These are phyloP conservation scores for Chirona hameri DNA, from an alignment of 2,888 invertebrate species.

Conservation along the genomic window DNA sequence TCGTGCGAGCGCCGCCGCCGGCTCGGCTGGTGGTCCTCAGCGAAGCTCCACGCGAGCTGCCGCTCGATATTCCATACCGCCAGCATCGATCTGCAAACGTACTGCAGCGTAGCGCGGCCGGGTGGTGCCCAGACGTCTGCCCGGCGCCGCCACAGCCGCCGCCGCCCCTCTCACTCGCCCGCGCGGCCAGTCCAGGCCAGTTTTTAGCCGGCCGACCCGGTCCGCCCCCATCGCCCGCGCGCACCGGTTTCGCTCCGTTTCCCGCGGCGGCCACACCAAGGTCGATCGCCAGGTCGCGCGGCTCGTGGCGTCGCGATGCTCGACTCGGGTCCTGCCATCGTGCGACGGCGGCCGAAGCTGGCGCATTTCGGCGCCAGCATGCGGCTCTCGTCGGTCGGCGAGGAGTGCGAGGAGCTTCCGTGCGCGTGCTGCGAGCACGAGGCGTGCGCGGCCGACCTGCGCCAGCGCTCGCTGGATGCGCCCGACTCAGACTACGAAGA, in stretches of 20 bases:
- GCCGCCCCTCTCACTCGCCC: neutral
- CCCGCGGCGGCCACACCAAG: neutral
- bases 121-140: too few relatives aligned
- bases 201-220: neutral
- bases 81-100: neutral
- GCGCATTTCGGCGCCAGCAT: neutral
- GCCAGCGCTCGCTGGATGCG: neutral
- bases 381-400: constrained; percentile 13
- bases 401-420: constrained; percentile 12
- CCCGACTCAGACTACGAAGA: neutral
- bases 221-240: neutral
- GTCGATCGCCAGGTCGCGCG: neutral
- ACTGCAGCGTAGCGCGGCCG: too few relatives aligned
- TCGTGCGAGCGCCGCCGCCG: neutral
- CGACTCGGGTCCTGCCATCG: neutral
- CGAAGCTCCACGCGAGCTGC: neutral
- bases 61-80: neutral
- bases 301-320: neutral
- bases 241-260: neutral
- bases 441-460: neutral
- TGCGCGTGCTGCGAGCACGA: constrained; percentile 5
- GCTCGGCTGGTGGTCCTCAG: neutral
- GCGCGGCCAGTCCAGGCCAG: neutral
- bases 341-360: neutral
- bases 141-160: too few relatives aligned